Evolutionary conservation across 2,113 vertebrate genomes (phyloP), one percentile per base, ranked within the genome.

Genomic region (Daboia siamensis): DNA sequence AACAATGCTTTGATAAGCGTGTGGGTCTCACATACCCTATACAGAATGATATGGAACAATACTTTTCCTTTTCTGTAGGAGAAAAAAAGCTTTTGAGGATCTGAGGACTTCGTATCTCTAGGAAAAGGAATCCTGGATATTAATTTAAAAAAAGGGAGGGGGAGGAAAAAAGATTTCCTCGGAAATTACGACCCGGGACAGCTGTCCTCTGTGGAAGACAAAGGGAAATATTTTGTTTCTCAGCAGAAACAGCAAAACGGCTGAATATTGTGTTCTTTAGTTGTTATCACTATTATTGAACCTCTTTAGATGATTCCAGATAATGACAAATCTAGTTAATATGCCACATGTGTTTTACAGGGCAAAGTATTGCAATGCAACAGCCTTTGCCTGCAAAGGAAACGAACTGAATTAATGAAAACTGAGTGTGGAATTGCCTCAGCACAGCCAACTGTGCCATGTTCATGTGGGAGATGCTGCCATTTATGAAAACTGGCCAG

Each of bases 401-500:
- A 92, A 74, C 33, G 46, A 94, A 90, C 90, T 21, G 2, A 91
- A 86, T 15, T 54, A 39, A 57, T 10, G 87, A 55, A 56, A 88
- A n/a, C 7, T 17, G 11, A 1, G 17, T 51, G 33, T 91, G n/a
- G 80, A 74, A 52, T 1, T 26, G 69, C 55, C 69, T 80, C 92
- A 24, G 93, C 91, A 92, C 88, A 59, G 64, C 29, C 91, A 92
- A 87, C 89, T 90, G 56, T 61, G 51, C 85, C 57, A 44, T 86
- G 55, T 51, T 86, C 90, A 89, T 91, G 86, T 91, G 90, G 61
- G 86, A 85, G 86, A 88, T 46, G 51, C 56, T 88, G 44, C 90
- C 90, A 88, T 90, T 93, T 93, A 88, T 92, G 90, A 91, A 91
- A 55, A 48, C 87, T 87, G 86, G 86, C 93, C 61, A 0, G 0